phyloP scores from a whole-genome alignment of 2,797 vertebrate genomes.

The Channa striata region DNA sequence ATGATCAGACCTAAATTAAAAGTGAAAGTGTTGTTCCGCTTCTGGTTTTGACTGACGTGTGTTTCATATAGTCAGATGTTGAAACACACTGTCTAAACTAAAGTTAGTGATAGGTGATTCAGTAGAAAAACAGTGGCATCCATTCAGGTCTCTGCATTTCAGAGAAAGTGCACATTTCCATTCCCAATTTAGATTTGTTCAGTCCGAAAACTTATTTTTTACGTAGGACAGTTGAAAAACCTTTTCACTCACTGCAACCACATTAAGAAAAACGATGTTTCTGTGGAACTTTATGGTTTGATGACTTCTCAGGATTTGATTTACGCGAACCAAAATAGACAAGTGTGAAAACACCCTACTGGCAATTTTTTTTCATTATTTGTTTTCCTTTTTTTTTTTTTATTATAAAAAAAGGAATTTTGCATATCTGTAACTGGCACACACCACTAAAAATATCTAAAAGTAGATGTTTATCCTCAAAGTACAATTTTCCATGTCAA shows the following conservation, averaged over 20 bases:
- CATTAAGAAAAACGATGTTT: constrained; percentile 16
- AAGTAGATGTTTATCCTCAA: background rate
- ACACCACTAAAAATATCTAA: background rate
- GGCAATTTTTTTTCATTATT: background rate
- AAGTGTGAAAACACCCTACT: constrained; percentile 1
- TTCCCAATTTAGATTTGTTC: background rate
- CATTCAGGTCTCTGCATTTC: background rate
- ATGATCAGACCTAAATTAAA: constrained; percentile 26
- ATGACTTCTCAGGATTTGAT: constrained; percentile 8
- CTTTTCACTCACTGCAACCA: constrained; percentile 1
- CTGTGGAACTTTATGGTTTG: background rate
- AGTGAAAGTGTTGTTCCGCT: constrained; percentile 44
- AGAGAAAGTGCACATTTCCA: background rate
- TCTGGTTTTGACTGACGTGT: constrained; percentile 27
- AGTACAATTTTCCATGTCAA: background rate
- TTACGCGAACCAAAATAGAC: background rate
- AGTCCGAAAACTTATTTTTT: no score
- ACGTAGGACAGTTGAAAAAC: background rate
- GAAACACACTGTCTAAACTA: constrained; percentile 1
- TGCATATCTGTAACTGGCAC: background rate
- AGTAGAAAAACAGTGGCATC: background rate
- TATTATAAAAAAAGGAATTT: background rate
- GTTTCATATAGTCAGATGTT: constrained; percentile 13
- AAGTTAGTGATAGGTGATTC: background rate
- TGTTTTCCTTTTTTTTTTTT: no score